phyloP scores from a whole-genome alignment of 2,113 vertebrate species.

The Baryphthengus martii region DNA sequence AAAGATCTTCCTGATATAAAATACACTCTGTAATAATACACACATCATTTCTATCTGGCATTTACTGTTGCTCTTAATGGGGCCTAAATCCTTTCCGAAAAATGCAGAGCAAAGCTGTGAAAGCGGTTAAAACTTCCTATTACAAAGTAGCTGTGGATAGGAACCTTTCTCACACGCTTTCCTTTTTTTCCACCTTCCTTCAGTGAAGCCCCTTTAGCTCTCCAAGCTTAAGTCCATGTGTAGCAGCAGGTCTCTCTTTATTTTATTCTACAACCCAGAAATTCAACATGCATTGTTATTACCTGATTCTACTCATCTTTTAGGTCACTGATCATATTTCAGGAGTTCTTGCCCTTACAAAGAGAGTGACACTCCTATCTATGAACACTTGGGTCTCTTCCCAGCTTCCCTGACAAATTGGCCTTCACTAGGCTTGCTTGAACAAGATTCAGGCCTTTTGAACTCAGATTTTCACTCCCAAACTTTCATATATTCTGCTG shows the following conservation, averaged over 20 bases:
- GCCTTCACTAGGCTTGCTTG: not conserved
- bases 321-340: not conserved
- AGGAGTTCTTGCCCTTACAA: not conserved
- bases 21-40: not conserved
- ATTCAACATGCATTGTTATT: not conserved
- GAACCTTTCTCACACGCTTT: not conserved
- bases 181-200: not conserved
- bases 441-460: not conserved
- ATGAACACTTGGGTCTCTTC: slow-evolving; percentile 1
- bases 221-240: not conserved
- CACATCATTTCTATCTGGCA: not conserved
- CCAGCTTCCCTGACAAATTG: slow-evolving; percentile 12
- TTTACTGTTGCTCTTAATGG: not conserved
- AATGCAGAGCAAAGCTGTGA: not conserved
- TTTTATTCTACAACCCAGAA: not conserved
- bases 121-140: not conserved
- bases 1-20: not conserved
- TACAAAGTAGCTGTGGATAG: not conserved
- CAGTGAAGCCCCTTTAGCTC: not conserved
- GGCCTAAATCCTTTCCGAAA: not conserved
- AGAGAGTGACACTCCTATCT: not conserved
- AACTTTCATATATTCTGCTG: not conserved
- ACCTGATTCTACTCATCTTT: not conserved
- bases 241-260: not conserved
- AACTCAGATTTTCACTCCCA: not conserved